Percentiles rank a stretch among this genome's conserved stretches.
phyloP scores from a whole-genome alignment of 2,888 invertebrate genomes.

The Dioctria rufipes region DNA sequence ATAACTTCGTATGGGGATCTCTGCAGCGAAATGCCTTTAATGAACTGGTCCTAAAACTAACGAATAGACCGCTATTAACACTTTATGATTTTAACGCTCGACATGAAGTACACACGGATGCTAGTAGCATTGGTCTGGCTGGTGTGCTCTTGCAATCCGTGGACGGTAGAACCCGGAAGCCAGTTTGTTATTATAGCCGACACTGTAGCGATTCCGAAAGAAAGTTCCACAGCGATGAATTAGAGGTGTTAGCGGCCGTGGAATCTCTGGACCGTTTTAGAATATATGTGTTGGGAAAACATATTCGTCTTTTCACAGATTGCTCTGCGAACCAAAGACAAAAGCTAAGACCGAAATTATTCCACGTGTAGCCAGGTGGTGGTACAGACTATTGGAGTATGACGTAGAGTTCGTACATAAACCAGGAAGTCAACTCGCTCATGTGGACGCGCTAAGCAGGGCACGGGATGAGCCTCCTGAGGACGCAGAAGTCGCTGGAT shows the following conservation, averaged over 20 bases:
- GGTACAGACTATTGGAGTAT: slow-evolving; percentile 57
- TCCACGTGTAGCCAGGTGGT: slow-evolving; percentile 60
- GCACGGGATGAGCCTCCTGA: slow-evolving; percentile 40
- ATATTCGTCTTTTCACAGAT: slow-evolving; percentile 54
- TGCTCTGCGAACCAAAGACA: slow-evolving; percentile 11
- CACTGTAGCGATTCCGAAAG: slow-evolving; percentile 57
- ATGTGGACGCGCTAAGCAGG: slow-evolving; percentile 57
- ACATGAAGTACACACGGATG: slow-evolving; percentile 60
- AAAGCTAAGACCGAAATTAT: slow-evolving; percentile 49
- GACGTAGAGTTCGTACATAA: no score
- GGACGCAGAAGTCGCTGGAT: neutral
- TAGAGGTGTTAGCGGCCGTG: slow-evolving; percentile 59
- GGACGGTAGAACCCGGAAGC: slow-evolving; percentile 54
- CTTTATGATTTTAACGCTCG: slow-evolving; percentile 50
- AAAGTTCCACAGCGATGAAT: slow-evolving; percentile 58
- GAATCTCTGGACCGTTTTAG: slow-evolving; percentile 53
- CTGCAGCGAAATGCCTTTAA: slow-evolving; percentile 52
- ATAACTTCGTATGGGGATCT: slow-evolving; percentile 51
- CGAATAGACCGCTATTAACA: slow-evolving; percentile 50
- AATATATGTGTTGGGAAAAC: slow-evolving; percentile 59
- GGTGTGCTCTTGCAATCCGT: slow-evolving; percentile 57
- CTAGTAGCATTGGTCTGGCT: slow-evolving; percentile 58
- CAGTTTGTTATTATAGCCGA: slow-evolving; percentile 59
- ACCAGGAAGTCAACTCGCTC: slow-evolving; percentile 53
- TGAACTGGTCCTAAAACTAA: slow-evolving; percentile 44